These are phyloP conservation scores for Ceratitis capitata DNA, from an alignment of 1,140 invertebrate species.

Conservation along the genomic window DNA sequence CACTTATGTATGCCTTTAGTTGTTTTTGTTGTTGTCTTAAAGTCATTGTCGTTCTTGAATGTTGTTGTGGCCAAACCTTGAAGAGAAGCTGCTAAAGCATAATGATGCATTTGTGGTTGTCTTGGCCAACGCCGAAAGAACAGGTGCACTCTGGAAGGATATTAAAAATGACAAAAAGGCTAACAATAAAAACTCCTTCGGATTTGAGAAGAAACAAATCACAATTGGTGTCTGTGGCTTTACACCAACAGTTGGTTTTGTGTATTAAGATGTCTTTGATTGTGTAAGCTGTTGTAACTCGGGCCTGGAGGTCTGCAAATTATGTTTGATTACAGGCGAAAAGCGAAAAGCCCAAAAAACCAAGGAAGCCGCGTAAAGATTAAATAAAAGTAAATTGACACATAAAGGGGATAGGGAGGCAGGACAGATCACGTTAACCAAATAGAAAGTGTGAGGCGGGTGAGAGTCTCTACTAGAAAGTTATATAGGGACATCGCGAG, in stretches of 20 bases:
- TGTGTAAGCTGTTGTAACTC: neutral
- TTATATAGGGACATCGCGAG: no score
- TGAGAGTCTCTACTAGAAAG: no score
- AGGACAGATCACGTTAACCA: neutral
- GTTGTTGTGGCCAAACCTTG: neutral
- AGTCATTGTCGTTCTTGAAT: neutral
- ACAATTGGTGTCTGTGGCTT: neutral
- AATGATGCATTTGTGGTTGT: constrained; percentile 3
- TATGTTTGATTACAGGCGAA: neutral
- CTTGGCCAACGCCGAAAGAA: constrained; percentile 13
- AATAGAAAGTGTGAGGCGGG: neutral
- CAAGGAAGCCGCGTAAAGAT: no score
- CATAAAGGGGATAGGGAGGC: neutral
- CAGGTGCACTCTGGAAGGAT: constrained; percentile 1
- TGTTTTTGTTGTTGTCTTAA: neutral
- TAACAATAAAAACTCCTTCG: neutral
- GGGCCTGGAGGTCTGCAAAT: neutral
- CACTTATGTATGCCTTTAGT: neutral
- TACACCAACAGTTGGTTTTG: neutral
- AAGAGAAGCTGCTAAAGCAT: neutral
- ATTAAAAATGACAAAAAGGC: neutral
- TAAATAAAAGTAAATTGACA: no score
- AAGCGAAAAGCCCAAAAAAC: neutral
- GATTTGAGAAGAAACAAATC: neutral
- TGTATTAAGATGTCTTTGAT: neutral